These are phyloP conservation scores for Gonatopus flavifemur DNA, from an alignment of 1,140 invertebrate species.

Conservation along the genomic window DNA sequence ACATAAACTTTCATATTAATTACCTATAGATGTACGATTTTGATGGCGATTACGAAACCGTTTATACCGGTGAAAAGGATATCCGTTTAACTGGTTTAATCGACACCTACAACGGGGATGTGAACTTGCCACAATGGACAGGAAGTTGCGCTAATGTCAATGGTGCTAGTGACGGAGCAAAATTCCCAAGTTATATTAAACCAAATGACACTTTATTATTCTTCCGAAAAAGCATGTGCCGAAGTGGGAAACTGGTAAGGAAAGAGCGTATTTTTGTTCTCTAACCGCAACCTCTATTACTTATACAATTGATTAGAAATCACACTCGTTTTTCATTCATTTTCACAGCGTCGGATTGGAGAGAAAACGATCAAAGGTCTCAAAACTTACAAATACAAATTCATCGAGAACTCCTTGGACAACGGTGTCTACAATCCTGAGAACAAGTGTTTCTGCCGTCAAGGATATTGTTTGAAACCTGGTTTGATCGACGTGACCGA, in stretches of 20 bases:
- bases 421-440: conserved; percentile 70
- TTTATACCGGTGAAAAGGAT: conserved; percentile 74
- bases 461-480: conserved; percentile 67
- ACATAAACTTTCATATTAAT: background rate
- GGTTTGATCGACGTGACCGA: conserved; percentile 77
- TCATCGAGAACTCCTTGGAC: conserved; percentile 73
- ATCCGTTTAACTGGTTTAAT: conserved; percentile 67
- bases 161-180: conserved; percentile 81
- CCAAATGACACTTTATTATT: conserved; percentile 72
- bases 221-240: conserved; percentile 80
- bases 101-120: conserved; percentile 73
- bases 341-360: conserved; percentile 62
- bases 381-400: conserved; percentile 67
- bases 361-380: conserved; percentile 63
- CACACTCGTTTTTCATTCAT: conserved; percentile 17
- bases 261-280: too few relatives aligned
- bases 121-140: conserved; percentile 75
- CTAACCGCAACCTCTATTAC: too few relatives aligned
- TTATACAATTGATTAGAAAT: too few relatives aligned
- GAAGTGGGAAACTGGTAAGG: conserved; percentile 72
- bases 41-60: conserved; percentile 74
- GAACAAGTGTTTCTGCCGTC: conserved; percentile 78
- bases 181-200: conserved; percentile 72
- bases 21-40: conserved; percentile 82
- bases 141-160: conserved; percentile 75